Base-by-base conservation (phyloP, 2,113 vertebrate genomes). In the Phylloscopus whistleri region DNA sequence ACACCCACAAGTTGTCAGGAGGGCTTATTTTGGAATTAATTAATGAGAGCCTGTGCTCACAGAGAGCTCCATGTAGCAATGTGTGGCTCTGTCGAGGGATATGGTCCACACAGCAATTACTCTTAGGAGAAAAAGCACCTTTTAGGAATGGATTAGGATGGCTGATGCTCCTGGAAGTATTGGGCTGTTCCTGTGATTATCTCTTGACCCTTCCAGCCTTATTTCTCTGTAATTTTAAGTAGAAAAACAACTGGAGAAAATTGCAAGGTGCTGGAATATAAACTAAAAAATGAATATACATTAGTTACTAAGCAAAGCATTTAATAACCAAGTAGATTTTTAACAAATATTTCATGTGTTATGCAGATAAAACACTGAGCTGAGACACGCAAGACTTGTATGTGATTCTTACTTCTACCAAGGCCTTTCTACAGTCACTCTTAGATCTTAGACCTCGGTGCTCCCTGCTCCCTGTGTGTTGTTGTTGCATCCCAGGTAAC, bases 51-150 rank as follows among this genome's bases (percentile, higher is more conserved):
- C 49, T 43, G 30, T 60, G 49, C 18, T 80, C 33, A 46, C 8
- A 31, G 16, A 37, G 39, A 63, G 31, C 14, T 87, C 48, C 37
- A 23, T 3, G 41, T 1, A 72, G 33, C 77, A 77, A 55, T 0
- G 0, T 2, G 15, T 46, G 31, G 41, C 27, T 89, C 48, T 72
- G 56, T 58, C 1, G 0, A 30, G 13, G 31, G 23, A 35, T 28
- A 2, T 21, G 33, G 43, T 46, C 17, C 53, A 33, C 22, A 46
- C 14, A 60, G 15, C 10, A 46, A 62, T 44, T 52, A 13, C 6
- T 60, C 37, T 44, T 7, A 53, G 39, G 53, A 77, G 22, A 23
- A 69, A 13, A 64, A n/a, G 2, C 4, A 43, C 2, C 10, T 93
- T 77, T 60, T 51, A 55, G 79, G 51, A 43, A 60, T 5, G 59